These are phyloP conservation scores for Syngnathoides biaculeatus DNA, from an alignment of 2,113 vertebrate genomes.

Conservation along the genomic window DNA sequence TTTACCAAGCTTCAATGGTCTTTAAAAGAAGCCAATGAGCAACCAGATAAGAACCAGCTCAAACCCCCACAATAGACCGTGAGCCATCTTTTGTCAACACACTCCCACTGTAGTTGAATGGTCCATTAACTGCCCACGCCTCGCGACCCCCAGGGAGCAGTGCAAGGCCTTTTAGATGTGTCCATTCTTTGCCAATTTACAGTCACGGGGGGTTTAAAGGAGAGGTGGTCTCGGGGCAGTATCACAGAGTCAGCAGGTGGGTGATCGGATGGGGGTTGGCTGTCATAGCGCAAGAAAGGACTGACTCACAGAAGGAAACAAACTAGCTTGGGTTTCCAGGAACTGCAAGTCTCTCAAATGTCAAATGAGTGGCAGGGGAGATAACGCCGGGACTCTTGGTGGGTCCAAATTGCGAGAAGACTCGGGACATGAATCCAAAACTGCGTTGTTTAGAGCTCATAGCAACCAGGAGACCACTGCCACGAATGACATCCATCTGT, in stretches of 20 bases:
- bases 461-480: constrained; percentile 7
- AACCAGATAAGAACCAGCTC: not conserved
- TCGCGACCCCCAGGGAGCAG: not conserved
- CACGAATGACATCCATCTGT: constrained; percentile 5
- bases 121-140: not conserved
- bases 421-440: constrained; percentile 21
- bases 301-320: constrained; percentile 45
- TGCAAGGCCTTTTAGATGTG: constrained; percentile 11
- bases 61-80: not conserved
- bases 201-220: constrained; percentile 16
- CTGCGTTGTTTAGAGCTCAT: not conserved
- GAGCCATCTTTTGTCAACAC: not conserved
- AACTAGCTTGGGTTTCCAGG: constrained; percentile 53
- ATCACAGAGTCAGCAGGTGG: constrained; percentile 49
- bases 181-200: constrained; percentile 30
- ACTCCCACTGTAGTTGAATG: constrained; percentile 6
- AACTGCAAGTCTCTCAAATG: constrained; percentile 46
- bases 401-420: not conserved
- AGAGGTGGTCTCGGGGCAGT: constrained; percentile 20
- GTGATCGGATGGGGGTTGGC: constrained; percentile 12
- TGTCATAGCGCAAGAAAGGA: constrained; percentile 13
- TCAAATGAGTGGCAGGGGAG: constrained; percentile 43
- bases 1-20: not conserved
- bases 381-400: constrained; percentile 8
- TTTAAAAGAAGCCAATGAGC: not conserved